Evolutionary conservation across 2,888 invertebrate species (phyloP).

Genomic region (Apamea anceps): DNA sequence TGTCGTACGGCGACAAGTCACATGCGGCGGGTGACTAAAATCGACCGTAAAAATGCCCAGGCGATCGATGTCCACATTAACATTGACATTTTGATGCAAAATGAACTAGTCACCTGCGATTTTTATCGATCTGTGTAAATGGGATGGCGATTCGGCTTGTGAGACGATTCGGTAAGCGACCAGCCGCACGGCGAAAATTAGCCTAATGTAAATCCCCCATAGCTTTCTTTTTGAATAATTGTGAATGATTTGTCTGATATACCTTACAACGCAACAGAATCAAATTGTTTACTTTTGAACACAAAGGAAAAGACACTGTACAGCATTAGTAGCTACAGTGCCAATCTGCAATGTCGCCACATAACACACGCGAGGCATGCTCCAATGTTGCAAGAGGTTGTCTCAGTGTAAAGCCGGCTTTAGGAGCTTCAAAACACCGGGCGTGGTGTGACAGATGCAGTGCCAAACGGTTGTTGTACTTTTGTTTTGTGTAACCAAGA

Average conservation of each 20-base stretch:
- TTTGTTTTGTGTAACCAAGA: not conserved
- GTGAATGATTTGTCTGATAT: too few relatives aligned
- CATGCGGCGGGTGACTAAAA: too few relatives aligned
- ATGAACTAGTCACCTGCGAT: too few relatives aligned
- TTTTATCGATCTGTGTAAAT: too few relatives aligned
- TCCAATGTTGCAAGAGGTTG: constrained; percentile 10
- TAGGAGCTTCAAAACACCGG: not conserved
- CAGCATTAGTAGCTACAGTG: not conserved
- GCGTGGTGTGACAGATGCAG: not conserved
- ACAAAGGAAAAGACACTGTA: not conserved
- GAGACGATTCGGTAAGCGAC: too few relatives aligned
- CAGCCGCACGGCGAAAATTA: too few relatives aligned
- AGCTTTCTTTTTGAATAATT: not conserved
- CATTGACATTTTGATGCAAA: too few relatives aligned
- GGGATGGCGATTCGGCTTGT: too few relatives aligned
- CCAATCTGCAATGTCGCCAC: constrained; percentile 3
- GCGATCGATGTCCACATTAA: too few relatives aligned
- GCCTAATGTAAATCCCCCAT: too few relatives aligned
- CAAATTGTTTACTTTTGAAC: not conserved
- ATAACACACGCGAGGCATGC: not conserved
- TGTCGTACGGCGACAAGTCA: too few relatives aligned
- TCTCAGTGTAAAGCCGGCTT: constrained; percentile 9
- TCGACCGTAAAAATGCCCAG: too few relatives aligned
- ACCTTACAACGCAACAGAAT: not conserved
- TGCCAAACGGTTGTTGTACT: not conserved